Conservation (phyloP, 1,140 invertebrate genomes). For the Diabrotica undecimpunctata region DNA sequence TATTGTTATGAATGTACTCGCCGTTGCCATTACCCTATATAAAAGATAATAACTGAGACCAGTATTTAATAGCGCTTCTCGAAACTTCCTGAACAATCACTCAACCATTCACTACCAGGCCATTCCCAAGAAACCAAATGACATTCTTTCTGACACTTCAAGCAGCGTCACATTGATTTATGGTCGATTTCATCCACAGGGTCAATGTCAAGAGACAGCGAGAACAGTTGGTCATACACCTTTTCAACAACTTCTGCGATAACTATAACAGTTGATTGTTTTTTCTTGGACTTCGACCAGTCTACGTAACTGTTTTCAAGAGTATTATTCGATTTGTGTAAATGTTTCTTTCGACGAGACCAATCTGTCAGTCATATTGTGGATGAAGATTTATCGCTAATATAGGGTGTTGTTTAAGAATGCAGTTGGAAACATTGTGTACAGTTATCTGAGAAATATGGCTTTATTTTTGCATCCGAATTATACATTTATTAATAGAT, state of each 20-base stretch:
- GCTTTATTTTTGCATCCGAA: too few species aligned
- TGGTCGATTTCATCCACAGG: neutral
- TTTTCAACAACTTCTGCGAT: neutral
- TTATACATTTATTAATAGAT: too few species aligned
- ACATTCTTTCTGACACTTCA: constrained; percentile 1
- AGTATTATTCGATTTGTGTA: neutral
- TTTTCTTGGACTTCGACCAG: neutral
- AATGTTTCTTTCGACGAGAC: neutral
- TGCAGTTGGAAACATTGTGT: too few species aligned
- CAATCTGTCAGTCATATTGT: neutral
- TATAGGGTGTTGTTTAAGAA: too few species aligned
- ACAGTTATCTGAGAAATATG: too few species aligned
- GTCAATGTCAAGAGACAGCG: neutral
- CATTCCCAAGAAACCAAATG: neutral
- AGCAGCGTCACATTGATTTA: neutral
- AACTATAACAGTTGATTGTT: constrained; percentile 1
- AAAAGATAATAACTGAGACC: too few species aligned
- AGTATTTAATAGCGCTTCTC: neutral
- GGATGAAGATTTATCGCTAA: neutral
- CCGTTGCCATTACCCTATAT: too few species aligned
- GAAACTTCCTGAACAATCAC: neutral
- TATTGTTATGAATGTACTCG: too few species aligned
- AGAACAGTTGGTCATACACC: neutral
- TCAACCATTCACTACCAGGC: neutral
- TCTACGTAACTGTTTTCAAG: neutral